Evolutionary conservation across 2,797 vertebrate species (phyloP).

Genomic region (Taeniopygia guttata): DNA sequence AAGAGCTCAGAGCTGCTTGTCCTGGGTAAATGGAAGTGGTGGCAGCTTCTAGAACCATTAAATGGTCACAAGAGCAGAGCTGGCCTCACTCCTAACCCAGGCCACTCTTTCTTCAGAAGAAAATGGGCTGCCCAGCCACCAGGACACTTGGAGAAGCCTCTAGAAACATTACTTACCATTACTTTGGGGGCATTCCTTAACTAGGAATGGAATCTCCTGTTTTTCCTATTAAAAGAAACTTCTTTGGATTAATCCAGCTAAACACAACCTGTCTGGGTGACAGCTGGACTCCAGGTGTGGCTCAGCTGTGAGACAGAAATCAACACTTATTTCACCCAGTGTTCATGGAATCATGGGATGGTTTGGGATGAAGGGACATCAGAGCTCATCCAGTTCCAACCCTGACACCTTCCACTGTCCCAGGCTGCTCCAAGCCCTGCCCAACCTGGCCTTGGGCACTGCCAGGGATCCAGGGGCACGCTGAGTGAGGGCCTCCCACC

Average conservation of each 20-base stretch:
- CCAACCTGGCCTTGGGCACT: neutral
- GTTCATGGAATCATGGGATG: neutral
- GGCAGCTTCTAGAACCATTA: neutral
- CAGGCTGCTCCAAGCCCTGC: accelerated
- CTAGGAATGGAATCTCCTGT: neutral
- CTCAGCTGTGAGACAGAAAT: neutral
- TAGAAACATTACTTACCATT: neutral
- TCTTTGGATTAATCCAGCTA: neutral
- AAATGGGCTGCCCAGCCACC: neutral
- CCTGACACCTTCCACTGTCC: accelerated
- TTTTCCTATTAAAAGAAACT: neutral
- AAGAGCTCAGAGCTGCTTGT: neutral
- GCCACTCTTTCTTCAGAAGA: neutral
- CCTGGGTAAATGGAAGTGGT: neutral
- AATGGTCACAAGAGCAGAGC: neutral
- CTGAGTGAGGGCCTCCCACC: neutral
- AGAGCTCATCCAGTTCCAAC: neutral
- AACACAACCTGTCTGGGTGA: neutral
- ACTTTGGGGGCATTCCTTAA: neutral
- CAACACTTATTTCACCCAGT: neutral
- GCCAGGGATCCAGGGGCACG: accelerated
- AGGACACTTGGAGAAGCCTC: neutral
- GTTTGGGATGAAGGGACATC: neutral
- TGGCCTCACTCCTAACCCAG: neutral
- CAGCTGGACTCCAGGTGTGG: neutral